phyloP scores from a whole-genome alignment of 2,113 vertebrate genomes.

The Poecilia latipinna region DNA sequence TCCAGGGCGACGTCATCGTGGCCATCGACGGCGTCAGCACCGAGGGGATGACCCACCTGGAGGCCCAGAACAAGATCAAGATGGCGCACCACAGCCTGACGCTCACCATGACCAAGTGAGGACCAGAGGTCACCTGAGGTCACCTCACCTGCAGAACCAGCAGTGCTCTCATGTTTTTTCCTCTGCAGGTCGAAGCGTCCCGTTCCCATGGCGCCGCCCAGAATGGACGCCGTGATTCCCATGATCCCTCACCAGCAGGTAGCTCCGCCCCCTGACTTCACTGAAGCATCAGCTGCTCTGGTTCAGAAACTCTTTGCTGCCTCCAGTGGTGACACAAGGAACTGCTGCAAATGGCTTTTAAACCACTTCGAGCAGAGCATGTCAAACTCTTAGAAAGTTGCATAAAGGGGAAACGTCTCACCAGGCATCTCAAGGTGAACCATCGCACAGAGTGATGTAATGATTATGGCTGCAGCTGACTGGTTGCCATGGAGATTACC shows the following conservation, averaged over 20 bases:
- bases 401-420: no score
- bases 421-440: no score
- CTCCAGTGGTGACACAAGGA: slow-evolving; percentile 20
- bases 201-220: slow-evolving; percentile 73
- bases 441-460: no score
- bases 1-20: slow-evolving; percentile 92
- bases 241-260: slow-evolving; percentile 96
- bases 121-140: no score
- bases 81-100: slow-evolving; percentile 91
- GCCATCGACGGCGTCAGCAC: slow-evolving; percentile 96
- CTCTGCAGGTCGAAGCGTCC: slow-evolving; percentile 88
- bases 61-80: slow-evolving; percentile 99
- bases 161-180: background rate
- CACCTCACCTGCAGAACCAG: background rate
- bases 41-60: slow-evolving; percentile 97
- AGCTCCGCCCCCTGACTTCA: slow-evolving; percentile 33
- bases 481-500: no score
- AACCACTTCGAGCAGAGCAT: no score
- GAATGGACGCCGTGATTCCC: slow-evolving; percentile 84
- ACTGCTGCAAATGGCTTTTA: background rate
- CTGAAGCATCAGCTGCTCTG: background rate
- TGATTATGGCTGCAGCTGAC: no score
- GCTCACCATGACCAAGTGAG: slow-evolving; percentile 94
- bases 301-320: background rate
- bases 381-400: no score